A percentile compares a stretch with the other conserved stretches of the same genome.
Evolutionary conservation across 2,888 invertebrate genomes (phyloP).

Genomic region (Chymomyza caudatula): DNA sequence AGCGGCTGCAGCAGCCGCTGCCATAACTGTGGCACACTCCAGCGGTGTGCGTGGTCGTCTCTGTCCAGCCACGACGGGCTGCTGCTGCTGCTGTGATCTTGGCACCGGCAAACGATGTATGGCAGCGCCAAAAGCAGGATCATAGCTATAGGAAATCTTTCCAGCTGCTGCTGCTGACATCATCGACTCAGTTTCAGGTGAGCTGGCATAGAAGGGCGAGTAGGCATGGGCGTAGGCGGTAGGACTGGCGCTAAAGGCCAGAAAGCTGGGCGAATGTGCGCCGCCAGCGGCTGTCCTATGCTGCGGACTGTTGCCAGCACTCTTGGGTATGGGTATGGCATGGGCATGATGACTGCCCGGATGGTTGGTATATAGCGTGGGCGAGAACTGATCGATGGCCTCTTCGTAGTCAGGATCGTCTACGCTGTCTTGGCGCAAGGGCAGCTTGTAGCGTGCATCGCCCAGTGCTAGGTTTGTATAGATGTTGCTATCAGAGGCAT

Average conservation of each 20-base stretch:
- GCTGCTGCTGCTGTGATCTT: slow-evolving; percentile 4
- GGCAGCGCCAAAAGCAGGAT: slow-evolving; percentile 59
- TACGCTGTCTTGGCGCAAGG: slow-evolving; percentile 8
- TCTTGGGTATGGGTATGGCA: slow-evolving; percentile 73
- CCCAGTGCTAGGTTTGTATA: slow-evolving; percentile 65
- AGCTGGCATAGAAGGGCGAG: slow-evolving; percentile 73
- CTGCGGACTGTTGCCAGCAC: slow-evolving; percentile 72
- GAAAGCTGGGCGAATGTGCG: slow-evolving; percentile 36
- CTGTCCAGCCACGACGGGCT: slow-evolving; percentile 21
- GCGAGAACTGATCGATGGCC: slow-evolving; percentile 72
- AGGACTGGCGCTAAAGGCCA: slow-evolving; percentile 74
- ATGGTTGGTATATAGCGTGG: slow-evolving; percentile 55
- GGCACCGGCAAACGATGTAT: slow-evolving; percentile 67
- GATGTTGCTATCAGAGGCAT: slow-evolving; percentile 52
- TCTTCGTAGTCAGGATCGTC: slow-evolving; percentile 59
- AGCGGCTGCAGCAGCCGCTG: slow-evolving; percentile 47
- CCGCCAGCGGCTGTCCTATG: slow-evolving; percentile 46
- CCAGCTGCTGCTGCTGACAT: slow-evolving; percentile 4
- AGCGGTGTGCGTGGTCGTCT: slow-evolving; percentile 50
- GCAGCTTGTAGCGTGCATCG: slow-evolving; percentile 51
- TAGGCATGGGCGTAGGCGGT: slow-evolving; percentile 55
- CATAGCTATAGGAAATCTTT: slow-evolving; percentile 67
- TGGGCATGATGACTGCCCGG: slow-evolving; percentile 34
- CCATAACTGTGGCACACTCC: slow-evolving; percentile 61
- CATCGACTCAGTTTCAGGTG: slow-evolving; percentile 59